These are phyloP conservation scores for Chironomus tentans DNA, from an alignment of 2,888 invertebrate genomes.

Conservation along the genomic window DNA sequence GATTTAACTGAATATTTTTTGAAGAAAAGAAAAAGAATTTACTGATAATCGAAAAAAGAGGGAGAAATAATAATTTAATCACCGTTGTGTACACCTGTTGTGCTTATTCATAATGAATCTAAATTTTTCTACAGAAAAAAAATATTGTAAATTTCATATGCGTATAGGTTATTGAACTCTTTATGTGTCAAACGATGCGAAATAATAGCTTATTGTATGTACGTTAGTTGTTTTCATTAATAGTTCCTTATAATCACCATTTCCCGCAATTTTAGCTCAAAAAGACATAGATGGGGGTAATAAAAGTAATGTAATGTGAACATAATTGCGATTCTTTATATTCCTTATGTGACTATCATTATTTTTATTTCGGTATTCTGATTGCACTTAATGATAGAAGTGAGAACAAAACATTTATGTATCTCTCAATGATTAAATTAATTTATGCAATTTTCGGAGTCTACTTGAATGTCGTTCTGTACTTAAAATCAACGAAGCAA, in stretches of 20 bases:
- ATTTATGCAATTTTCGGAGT: not conserved
- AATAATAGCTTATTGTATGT: slow-evolving; percentile 1
- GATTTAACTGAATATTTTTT: too few species aligned
- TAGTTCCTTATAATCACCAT: not conserved
- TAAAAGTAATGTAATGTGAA: not conserved
- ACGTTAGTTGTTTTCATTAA: not conserved
- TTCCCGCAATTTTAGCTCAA: not conserved
- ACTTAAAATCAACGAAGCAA: not conserved
- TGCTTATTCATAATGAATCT: not conserved
- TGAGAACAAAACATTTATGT: not conserved
- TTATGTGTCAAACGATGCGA: slow-evolving; percentile 6
- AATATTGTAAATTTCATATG: not conserved
- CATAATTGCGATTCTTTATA: not conserved
- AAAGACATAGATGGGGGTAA: not conserved
- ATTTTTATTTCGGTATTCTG: not conserved
- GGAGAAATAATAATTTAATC: not conserved
- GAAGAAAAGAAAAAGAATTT: not conserved
- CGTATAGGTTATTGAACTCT: not conserved
- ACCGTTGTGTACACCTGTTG: slow-evolving; percentile 1
- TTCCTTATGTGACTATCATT: not conserved
- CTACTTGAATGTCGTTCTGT: too few species aligned
- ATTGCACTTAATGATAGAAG: not conserved
- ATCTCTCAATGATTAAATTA: not conserved
- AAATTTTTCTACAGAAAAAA: not conserved
- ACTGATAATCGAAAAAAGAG: not conserved